Evolutionary conservation across 2,113 vertebrate genomes (phyloP).

Genomic region (Paracanthobrama guichenoti): DNA sequence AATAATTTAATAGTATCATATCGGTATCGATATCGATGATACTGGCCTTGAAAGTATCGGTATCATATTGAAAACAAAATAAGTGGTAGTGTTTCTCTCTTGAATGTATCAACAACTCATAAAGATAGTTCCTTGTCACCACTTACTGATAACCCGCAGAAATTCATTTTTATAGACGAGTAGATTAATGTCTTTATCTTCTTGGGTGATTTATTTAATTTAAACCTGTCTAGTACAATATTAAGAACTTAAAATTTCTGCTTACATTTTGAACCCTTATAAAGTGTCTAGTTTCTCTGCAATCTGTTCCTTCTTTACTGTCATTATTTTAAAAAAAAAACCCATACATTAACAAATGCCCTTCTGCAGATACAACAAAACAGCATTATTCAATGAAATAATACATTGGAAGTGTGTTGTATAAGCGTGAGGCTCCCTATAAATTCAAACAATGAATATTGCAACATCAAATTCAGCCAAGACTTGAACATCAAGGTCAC

Average conservation of each 20-base stretch:
- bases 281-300: neutral
- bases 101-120: too few species aligned
- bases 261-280: neutral
- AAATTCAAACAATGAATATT: slow-evolving; percentile 16
- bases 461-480: slow-evolving; percentile 10
- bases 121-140: too few species aligned
- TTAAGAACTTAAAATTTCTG: neutral
- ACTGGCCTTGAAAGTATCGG: too few species aligned
- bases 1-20: too few species aligned
- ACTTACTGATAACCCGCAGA: neutral
- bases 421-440: neutral
- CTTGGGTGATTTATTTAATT: neutral
- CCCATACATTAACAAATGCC: neutral
- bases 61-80: too few species aligned
- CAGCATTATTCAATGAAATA: neutral
- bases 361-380: neutral
- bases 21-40: too few species aligned
- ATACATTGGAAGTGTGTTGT: neutral
- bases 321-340: too few species aligned
- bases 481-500: slow-evolving; percentile 40
- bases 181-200: neutral
- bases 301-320: neutral
- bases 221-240: neutral
- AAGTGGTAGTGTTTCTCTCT: too few species aligned
- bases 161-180: neutral